phyloP scores from a whole-genome alignment of 2,888 invertebrate species.

The Ditula angustiorana region DNA sequence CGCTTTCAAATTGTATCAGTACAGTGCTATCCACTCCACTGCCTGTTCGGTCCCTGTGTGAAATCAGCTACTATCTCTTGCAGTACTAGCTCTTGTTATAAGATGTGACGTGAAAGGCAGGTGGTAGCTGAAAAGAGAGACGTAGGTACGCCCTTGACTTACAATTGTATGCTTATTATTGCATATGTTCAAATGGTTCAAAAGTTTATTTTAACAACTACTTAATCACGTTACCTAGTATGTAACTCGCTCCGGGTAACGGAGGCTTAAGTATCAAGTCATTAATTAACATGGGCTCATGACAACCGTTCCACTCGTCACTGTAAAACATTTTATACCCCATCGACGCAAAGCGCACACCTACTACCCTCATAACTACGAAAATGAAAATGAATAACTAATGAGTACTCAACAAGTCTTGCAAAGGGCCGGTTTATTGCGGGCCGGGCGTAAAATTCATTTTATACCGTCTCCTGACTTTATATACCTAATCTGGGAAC shows the following conservation, averaged over 20 bases:
- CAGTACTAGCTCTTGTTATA: no score
- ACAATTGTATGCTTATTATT: no score
- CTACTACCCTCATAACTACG: constrained; percentile 40
- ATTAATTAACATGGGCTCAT: constrained; percentile 4
- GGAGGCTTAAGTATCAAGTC: constrained; percentile 1
- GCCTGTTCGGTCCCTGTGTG: no score
- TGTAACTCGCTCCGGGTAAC: not conserved
- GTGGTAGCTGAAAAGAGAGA: no score
- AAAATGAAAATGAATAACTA: constrained; percentile 47
- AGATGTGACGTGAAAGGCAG: no score
- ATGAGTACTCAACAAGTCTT: constrained; percentile 46
- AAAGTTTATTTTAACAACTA: no score
- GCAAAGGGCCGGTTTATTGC: constrained; percentile 42
- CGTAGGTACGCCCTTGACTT: no score
- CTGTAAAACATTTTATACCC: constrained; percentile 20
- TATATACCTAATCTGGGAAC: constrained; percentile 34
- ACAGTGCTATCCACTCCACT: no score
- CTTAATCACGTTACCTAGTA: no score
- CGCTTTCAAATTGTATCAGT: no score
- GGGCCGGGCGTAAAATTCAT: constrained; percentile 36
- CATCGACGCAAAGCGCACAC: constrained; percentile 35
- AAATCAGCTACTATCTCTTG: no score
- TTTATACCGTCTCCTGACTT: constrained; percentile 34
- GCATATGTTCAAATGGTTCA: no score
- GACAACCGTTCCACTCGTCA: not conserved